A percentile compares a stretch with the other conserved stretches of the same genome.
phyloP scores from a whole-genome alignment of 1,140 invertebrate species.

The Cylas formicarius region DNA sequence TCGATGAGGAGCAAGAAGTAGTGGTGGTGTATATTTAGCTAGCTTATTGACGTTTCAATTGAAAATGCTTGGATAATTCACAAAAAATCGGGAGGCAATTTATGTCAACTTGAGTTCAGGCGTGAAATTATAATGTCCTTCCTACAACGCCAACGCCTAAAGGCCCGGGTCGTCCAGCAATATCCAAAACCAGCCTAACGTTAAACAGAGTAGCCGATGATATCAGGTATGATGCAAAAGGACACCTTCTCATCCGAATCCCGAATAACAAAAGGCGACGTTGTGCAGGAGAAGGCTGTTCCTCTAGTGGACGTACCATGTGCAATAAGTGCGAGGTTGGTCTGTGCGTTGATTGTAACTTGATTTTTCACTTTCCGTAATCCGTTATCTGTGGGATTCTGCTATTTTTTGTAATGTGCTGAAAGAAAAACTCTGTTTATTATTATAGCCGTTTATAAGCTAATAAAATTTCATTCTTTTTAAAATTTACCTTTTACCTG shows the following conservation, averaged over 20 bases:
- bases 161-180: slow-evolving; percentile 5
- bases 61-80: slow-evolving; percentile 28
- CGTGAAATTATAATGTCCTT: slow-evolving; percentile 4
- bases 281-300: slow-evolving; percentile 15
- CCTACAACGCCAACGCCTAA: background rate
- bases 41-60: slow-evolving; percentile 31
- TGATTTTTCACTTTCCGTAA: slow-evolving; percentile 6
- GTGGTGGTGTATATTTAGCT: too few species aligned
- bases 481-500: background rate
- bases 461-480: background rate
- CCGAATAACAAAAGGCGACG: slow-evolving; percentile 16
- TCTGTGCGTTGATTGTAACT: slow-evolving; percentile 5
- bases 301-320: background rate
- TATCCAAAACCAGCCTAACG: background rate
- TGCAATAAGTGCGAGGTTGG: slow-evolving; percentile 19
- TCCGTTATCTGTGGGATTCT: slow-evolving; percentile 3
- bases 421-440: background rate
- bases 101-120: slow-evolving; percentile 8
- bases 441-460: slow-evolving; percentile 1
- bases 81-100: background rate
- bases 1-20: slow-evolving; percentile 38
- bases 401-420: too few species aligned
- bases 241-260: slow-evolving; percentile 13
- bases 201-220: slow-evolving; percentile 17
- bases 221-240: slow-evolving; percentile 13